These are phyloP conservation scores for Camarhynchus parvulus DNA, from an alignment of 2,113 vertebrate genomes.

Conservation along the genomic window DNA sequence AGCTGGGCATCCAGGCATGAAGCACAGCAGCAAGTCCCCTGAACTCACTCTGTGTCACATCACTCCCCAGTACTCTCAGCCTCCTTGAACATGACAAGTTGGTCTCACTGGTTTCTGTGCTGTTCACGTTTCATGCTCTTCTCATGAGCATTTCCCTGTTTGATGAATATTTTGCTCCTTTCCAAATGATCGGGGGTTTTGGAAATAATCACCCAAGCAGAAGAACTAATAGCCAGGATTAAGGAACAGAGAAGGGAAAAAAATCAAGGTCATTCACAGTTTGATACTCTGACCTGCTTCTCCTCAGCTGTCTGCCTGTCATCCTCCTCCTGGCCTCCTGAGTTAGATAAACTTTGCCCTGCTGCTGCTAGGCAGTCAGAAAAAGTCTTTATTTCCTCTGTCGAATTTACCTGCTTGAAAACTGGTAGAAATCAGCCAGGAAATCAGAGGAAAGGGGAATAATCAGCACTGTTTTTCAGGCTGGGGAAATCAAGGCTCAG, in stretches of 20 bases:
- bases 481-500: neutral
- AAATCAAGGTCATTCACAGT: neutral
- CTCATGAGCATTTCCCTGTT: neutral
- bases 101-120: neutral
- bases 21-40: neutral
- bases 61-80: neutral
- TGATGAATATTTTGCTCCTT: neutral
- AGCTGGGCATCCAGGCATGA: neutral
- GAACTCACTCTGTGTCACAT: neutral
- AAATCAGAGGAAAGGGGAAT: neutral
- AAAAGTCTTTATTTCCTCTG: neutral
- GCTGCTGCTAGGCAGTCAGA: neutral
- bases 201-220: neutral
- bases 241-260: neutral
- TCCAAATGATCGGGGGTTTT: neutral
- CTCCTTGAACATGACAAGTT: neutral
- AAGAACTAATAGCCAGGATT: neutral
- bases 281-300: neutral
- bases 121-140: neutral
- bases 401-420: neutral
- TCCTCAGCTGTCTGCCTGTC: neutral
- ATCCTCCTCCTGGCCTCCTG: neutral
- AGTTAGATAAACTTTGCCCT: slow-evolving; percentile 8
- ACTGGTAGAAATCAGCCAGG: neutral
- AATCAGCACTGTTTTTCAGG: neutral